These are phyloP conservation scores for Nomada fabriciana DNA, from an alignment of 2,888 invertebrate species.

Conservation along the genomic window DNA sequence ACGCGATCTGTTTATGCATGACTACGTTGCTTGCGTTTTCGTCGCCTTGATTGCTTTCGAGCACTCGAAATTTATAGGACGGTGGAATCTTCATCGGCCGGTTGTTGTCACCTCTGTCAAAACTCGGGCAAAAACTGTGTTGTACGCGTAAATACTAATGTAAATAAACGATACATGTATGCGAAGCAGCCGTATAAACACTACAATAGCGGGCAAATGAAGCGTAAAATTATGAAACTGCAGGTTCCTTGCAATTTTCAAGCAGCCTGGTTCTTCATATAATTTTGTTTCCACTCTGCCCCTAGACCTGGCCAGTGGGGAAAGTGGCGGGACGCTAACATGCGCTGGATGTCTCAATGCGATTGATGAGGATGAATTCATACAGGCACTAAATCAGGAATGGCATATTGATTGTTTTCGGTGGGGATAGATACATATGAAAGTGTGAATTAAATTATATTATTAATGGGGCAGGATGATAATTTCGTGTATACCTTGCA, in stretches of 20 bases:
- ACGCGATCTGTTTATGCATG: constrained; percentile 28
- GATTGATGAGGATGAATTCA: constrained; percentile 91
- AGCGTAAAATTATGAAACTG: background rate
- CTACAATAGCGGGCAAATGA: background rate
- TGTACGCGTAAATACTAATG: constrained; percentile 2
- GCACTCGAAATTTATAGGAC: constrained; percentile 9
- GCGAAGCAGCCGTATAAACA: background rate
- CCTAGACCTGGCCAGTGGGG: constrained; percentile 78
- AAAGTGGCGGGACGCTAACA: constrained; percentile 78
- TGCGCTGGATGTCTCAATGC: constrained; percentile 92
- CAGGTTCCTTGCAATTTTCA: background rate
- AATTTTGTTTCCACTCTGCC: background rate
- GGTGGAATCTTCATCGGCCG: background rate
- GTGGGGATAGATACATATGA: constrained; percentile 83
- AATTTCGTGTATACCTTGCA: constrained; percentile 78
- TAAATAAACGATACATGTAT: constrained; percentile 31
- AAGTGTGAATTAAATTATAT: background rate
- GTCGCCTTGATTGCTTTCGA: background rate
- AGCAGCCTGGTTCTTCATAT: background rate
- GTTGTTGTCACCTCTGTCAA: background rate
- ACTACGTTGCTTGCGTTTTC: constrained; percentile 25
- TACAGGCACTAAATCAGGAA: constrained; percentile 92
- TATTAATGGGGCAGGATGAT: background rate
- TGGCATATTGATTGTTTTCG: constrained; percentile 96
- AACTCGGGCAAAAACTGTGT: constrained; percentile 13